Conservation (phyloP, 35 echinoderm and acorn worm genomes). For the Apostichopus japonicus region DNA sequence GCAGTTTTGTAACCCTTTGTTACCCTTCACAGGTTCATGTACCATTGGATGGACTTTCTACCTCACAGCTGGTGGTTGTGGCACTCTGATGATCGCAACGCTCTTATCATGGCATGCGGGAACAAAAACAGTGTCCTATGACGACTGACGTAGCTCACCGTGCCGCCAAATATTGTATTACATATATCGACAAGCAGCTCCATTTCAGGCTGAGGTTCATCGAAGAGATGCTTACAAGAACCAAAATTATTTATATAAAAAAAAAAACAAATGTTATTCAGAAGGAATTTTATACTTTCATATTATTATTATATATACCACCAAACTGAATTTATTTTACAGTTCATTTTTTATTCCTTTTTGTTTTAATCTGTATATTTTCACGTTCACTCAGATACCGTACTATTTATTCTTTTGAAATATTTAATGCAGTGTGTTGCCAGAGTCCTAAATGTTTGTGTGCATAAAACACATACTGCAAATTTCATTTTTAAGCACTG, state of each 20-base stretch:
- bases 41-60: slow-evolving; percentile 56
- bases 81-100: slow-evolving; percentile 18
- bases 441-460: not conserved
- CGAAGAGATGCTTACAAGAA: not conserved
- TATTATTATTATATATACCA: not conserved
- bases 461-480: too few relatives aligned
- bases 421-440: not conserved
- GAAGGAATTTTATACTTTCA: not conserved
- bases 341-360: too few relatives aligned
- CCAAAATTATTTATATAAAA: not conserved
- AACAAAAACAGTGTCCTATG: slow-evolving; percentile 46
- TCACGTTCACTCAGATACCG: not conserved
- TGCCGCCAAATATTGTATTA: not conserved
- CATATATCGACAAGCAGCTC: not conserved
- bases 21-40: slow-evolving; percentile 48
- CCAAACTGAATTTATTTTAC: not conserved
- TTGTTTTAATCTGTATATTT: not conserved
- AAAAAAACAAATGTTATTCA: not conserved
- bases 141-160: slow-evolving; percentile 15
- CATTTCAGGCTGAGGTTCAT: not conserved
- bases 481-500: too few relatives aligned
- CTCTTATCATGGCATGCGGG: slow-evolving; percentile 68
- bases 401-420: not conserved
- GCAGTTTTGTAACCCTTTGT: not conserved
- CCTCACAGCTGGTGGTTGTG: slow-evolving; percentile 57